Evolutionary conservation across 1,140 invertebrate genomes (phyloP).

Genomic region (Adoxophyes honmai): DNA sequence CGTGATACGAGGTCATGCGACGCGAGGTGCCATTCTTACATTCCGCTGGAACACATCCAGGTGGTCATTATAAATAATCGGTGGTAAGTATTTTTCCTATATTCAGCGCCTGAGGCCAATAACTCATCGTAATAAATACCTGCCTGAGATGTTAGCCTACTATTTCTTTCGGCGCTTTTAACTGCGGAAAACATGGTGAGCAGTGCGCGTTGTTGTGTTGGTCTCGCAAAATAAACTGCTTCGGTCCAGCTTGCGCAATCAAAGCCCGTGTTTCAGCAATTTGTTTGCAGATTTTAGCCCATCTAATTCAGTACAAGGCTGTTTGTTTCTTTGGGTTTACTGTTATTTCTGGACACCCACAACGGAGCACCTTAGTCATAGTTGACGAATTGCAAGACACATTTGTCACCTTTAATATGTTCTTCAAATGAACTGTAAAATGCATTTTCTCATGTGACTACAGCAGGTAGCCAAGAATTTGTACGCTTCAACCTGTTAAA

Average conservation of each 20-base stretch:
- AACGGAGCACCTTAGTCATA: slow-evolving; percentile 13
- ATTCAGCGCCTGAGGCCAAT: not conserved
- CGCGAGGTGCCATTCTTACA: slow-evolving; percentile 30
- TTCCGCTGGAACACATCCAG: slow-evolving; percentile 60
- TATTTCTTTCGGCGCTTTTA: slow-evolving; percentile 9
- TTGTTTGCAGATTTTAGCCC: slow-evolving; percentile 20
- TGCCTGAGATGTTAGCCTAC: not conserved
- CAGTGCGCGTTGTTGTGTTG: not conserved
- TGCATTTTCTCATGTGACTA: not conserved
- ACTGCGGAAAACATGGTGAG: not conserved
- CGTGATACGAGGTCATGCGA: slow-evolving; percentile 16
- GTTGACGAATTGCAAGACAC: not conserved
- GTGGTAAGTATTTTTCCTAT: slow-evolving; percentile 11
- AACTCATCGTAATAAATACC: slow-evolving; percentile 3
- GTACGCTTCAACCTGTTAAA: too few relatives aligned
- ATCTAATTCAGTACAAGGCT: slow-evolving; percentile 29
- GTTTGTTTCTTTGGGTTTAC: slow-evolving; percentile 24
- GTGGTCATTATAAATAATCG: slow-evolving; percentile 32
- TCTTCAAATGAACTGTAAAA: not conserved
- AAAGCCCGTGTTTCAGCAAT: not conserved
- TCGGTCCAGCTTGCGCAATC: slow-evolving; percentile 9
- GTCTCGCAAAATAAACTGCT: slow-evolving; percentile 12
- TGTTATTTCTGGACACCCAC: slow-evolving; percentile 28
- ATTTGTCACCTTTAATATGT: too few relatives aligned
- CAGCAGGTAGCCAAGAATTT: not conserved